phyloP scores from a whole-genome alignment of 2,888 invertebrate genomes.

The Temnothorax unifasciatus region DNA sequence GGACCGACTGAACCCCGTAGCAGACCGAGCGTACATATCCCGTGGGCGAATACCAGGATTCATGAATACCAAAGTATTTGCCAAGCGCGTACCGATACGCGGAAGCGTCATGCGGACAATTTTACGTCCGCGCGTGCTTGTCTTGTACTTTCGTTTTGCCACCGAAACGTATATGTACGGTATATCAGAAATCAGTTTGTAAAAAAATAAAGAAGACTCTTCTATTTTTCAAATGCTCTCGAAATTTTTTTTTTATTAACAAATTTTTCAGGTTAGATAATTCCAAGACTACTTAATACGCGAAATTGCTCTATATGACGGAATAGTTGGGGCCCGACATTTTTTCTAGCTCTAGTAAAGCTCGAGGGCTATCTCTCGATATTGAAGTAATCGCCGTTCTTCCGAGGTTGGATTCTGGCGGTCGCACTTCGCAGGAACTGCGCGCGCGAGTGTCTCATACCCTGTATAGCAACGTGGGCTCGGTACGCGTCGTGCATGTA shows the following conservation, averaged over 20 bases:
- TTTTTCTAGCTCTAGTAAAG: background rate
- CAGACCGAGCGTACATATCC: conserved; percentile 77
- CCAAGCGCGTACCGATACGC: conserved; percentile 75
- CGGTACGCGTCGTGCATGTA: conserved; percentile 46
- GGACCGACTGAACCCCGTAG: conserved; percentile 52
- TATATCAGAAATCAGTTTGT: background rate
- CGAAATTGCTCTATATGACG: background rate
- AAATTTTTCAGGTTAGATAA: background rate
- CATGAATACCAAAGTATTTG: conserved; percentile 85
- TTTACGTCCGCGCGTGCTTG: conserved; percentile 15
- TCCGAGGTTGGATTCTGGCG: background rate
- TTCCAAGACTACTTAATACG: background rate
- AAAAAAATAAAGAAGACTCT: background rate
- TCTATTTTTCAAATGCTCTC: background rate
- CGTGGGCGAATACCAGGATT: conserved; percentile 79
- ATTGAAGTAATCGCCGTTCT: conserved; percentile 7
- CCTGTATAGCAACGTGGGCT: conserved; percentile 38
- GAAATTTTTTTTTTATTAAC: background rate
- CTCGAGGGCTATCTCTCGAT: background rate
- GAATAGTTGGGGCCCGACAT: too few relatives aligned
- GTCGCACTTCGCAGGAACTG: background rate
- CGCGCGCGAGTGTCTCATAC: conserved; percentile 42
- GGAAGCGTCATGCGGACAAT: conserved; percentile 37
- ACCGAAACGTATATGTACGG: background rate
- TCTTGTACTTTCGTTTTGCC: background rate